Evolutionary conservation across 1,140 invertebrate genomes (phyloP).

Genomic region (Cydia pomonella): DNA sequence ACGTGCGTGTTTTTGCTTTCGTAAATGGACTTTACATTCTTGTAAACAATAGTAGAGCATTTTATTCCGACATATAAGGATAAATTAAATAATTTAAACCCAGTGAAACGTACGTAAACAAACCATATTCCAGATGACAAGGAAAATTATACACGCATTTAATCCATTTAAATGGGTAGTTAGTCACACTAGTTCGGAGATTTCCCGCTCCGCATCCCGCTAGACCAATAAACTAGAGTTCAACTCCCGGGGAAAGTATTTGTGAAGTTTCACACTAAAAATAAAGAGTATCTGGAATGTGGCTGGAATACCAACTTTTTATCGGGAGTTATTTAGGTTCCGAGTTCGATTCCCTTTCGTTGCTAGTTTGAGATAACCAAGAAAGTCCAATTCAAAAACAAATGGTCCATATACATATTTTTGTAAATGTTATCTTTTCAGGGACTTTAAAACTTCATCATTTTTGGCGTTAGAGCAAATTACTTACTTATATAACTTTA

Average conservation of each 20-base stretch:
- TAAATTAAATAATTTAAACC: background rate
- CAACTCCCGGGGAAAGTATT: constrained; percentile 29
- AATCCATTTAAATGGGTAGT: background rate
- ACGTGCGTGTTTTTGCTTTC: no score
- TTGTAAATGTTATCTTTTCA: no score
- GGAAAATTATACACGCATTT: background rate
- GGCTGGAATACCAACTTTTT: constrained; percentile 13
- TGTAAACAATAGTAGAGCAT: background rate
- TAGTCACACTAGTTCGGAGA: background rate
- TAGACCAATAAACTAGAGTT: constrained; percentile 28
- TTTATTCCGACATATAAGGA: background rate
- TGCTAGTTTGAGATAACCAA: background rate
- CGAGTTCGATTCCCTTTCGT: constrained; percentile 29
- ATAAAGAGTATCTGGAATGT: constrained; percentile 32
- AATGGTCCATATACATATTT: no score
- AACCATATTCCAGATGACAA: background rate
- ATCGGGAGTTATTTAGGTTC: constrained; percentile 14
- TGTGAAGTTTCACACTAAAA: constrained; percentile 28
- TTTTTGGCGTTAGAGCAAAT: no score
- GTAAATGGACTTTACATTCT: background rate
- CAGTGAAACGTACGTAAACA: constrained; percentile 13
- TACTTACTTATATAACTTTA: no score
- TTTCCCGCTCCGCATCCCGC: background rate
- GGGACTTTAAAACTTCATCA: no score
- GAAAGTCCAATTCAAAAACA: background rate